Base-by-base conservation (phyloP, 2,888 invertebrate genomes). In the Minunthozetes semirufus region DNA sequence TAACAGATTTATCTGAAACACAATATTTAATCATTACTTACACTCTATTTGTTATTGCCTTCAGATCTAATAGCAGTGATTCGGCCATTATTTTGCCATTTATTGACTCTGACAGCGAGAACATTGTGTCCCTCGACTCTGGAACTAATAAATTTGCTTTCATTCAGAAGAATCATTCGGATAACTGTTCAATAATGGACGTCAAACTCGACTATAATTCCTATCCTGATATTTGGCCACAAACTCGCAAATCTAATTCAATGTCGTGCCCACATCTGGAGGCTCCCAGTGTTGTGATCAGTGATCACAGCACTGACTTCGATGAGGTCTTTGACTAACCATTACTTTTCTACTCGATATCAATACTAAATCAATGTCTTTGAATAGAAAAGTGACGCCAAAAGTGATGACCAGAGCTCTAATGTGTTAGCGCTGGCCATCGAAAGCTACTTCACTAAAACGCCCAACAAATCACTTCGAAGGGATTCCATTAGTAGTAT, bases 201-300 rank as follows among this genome's bases (percentile, higher is more conserved):
- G 27, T 63, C 8, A 22, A 5, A 5, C n/a, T 22, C 11, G 27
- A 59, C 11, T 59, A 19, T 11, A 25, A 19, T 5, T 11, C 5
- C 15, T 22, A 22, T 59, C 27, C 11, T 11, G 27, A 59, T 17
- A n/a, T 59, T 4, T 59, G 59, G 59, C 8, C 59, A 27, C 11
- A 59, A 11, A 17, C 17, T 25, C 15, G n/a, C 22, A 53, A 53
- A 53, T 27, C 59, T 3, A 59, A 27, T 22, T 59, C 59, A 13
- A 13, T 17, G 27, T 63, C 33, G 8, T 29, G 63, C n/a, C 33
- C 63, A 33, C 33, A 8, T 2, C 33, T 63, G 25, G 50, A 92
- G 76, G 91, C 92, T 0, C 93, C 93, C 0, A 92, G 92, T 74
- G 92, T 93, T 66, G 91, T 93, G 3, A 91, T 93, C 59, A 92